Evolutionary conservation across 2,888 invertebrate species (phyloP).

Genomic region (Amaurobius ferox): DNA sequence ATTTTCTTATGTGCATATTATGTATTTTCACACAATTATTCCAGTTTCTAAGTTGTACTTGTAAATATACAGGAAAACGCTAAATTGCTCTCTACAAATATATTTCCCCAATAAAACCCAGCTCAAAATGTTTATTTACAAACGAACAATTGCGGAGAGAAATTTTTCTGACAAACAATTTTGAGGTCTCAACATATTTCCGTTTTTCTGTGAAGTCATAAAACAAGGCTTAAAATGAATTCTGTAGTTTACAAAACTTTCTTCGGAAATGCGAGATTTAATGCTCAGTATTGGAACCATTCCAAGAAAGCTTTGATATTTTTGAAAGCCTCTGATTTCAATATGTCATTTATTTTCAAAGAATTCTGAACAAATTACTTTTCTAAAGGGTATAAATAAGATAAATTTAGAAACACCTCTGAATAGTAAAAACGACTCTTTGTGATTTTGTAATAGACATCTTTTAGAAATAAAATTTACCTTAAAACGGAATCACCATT

Average conservation of each 20-base stretch:
- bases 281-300: conserved; percentile 26
- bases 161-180: conserved; percentile 3
- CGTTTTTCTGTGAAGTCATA: neutral
- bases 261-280: conserved; percentile 25
- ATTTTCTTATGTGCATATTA: too few relatives aligned
- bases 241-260: conserved; percentile 9
- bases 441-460: too few relatives aligned
- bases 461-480: too few relatives aligned
- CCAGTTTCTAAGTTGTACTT: too few relatives aligned
- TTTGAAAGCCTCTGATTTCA: conserved; percentile 52
- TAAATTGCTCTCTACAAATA: too few relatives aligned
- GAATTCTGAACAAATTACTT: conserved; percentile 56
- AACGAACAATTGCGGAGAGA: neutral
- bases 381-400: conserved; percentile 4
- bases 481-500: too few relatives aligned
- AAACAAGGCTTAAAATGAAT: conserved; percentile 16
- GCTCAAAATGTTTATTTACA: conserved; percentile 4
- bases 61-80: too few relatives aligned
- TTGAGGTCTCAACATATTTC: neutral
- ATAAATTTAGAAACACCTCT: too few relatives aligned
- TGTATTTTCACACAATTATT: too few relatives aligned
- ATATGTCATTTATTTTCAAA: conserved; percentile 57
- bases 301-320: conserved; percentile 67
- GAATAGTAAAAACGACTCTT: too few relatives aligned
- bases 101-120: neutral